A percentile compares a stretch with the other conserved stretches of the same genome.
Conservation (phyloP, 2,113 vertebrate genomes). For the Eurystomus gularis region DNA sequence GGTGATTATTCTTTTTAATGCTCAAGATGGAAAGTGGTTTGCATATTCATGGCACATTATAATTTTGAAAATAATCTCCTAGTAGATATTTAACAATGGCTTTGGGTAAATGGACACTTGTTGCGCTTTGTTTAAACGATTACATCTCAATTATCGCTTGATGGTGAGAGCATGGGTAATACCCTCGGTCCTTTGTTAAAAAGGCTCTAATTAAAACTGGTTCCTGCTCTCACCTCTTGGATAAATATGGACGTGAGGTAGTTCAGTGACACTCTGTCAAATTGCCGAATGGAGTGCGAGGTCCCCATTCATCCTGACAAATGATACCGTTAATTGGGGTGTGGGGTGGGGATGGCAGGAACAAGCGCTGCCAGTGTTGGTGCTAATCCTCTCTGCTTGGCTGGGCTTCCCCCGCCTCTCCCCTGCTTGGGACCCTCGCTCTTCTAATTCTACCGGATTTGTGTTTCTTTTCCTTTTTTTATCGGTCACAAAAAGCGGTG, state of each 20-base stretch:
- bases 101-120: constrained; percentile 69
- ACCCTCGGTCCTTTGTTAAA: constrained; percentile 20
- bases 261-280: constrained; percentile 50
- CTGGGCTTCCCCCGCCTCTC: not conserved
- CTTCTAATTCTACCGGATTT: not conserved
- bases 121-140: constrained; percentile 63
- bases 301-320: constrained; percentile 44
- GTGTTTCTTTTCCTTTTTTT: not conserved
- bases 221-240: constrained; percentile 32
- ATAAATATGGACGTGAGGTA: constrained; percentile 39
- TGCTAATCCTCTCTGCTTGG: constrained; percentile 5
- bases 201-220: constrained; percentile 57
- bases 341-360: not conserved
- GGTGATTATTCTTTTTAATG: constrained; percentile 27
- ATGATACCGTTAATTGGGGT: constrained; percentile 14
- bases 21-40: constrained; percentile 6
- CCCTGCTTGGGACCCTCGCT: not conserved
- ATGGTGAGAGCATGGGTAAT: constrained; percentile 59
- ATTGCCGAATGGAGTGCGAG: constrained; percentile 27
- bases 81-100: constrained; percentile 45
- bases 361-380: not conserved
- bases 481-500: not conserved
- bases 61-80: constrained; percentile 52
- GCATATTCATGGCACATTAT: constrained; percentile 41
- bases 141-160: constrained; percentile 48